Conservation (phyloP, 2,113 vertebrate species). For the Cettia cetti region DNA sequence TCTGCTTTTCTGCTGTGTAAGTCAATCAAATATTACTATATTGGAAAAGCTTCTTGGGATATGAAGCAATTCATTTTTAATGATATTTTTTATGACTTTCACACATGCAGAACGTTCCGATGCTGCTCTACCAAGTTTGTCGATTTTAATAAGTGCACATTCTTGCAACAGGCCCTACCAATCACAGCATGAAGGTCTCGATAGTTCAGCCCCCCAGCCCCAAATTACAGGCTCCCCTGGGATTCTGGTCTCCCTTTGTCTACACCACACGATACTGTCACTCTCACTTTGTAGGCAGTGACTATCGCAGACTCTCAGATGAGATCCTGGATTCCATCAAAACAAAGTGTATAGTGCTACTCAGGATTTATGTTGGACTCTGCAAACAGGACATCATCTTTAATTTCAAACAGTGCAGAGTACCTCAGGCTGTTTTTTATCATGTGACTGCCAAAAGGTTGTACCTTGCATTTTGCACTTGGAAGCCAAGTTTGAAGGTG, state of each 20-base stretch:
- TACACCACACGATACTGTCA: background rate
- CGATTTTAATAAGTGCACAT: accelerated
- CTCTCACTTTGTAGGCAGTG: background rate
- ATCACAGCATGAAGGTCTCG: background rate
- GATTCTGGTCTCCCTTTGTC: background rate
- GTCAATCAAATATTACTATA: slow-evolving; percentile 14
- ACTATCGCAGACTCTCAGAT: background rate
- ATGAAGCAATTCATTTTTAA: slow-evolving; percentile 28
- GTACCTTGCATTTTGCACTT: background rate
- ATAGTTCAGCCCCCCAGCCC: background rate
- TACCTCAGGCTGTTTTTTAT: background rate
- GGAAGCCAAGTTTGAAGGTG: background rate
- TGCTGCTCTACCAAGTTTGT: background rate
- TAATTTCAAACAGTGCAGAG: background rate
- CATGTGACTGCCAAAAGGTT: background rate
- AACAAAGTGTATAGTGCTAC: background rate
- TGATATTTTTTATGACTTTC: background rate
- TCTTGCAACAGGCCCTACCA: background rate
- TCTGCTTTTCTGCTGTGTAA: background rate
- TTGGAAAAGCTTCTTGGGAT: slow-evolving; percentile 9
- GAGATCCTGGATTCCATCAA: background rate
- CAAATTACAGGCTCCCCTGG: background rate
- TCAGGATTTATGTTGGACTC: background rate
- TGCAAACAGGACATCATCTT: background rate
- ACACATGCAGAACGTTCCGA: background rate